These are phyloP conservation scores for Pectinophora gossypiella DNA, from an alignment of 1,140 invertebrate species.

Conservation along the genomic window DNA sequence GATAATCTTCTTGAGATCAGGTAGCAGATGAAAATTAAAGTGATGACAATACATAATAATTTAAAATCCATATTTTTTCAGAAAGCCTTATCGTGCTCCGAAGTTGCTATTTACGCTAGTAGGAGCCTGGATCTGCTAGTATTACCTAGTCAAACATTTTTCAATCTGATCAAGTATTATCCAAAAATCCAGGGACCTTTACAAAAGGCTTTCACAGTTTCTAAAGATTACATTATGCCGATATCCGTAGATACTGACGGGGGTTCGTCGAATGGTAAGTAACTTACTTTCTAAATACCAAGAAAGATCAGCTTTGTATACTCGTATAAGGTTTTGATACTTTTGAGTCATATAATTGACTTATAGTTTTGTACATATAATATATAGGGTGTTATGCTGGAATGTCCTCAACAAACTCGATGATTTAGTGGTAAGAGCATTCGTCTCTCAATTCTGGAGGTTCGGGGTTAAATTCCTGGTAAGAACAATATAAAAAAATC, in stretches of 20 bases:
- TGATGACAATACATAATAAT: background rate
- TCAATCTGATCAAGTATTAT: slow-evolving; percentile 62
- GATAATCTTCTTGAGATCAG: background rate
- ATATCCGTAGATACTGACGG: slow-evolving; percentile 52
- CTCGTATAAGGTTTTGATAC: too few species aligned
- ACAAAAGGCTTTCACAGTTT: slow-evolving; percentile 54
- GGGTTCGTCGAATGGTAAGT: slow-evolving; percentile 32
- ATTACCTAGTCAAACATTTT: slow-evolving; percentile 57
- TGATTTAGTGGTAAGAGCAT: too few species aligned
- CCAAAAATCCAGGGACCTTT: slow-evolving; percentile 58
- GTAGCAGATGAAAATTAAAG: background rate
- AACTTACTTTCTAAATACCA: background rate
- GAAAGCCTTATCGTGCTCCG: slow-evolving; percentile 51
- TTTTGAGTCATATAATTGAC: too few species aligned
- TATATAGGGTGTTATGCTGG: too few species aligned
- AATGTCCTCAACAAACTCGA: too few species aligned
- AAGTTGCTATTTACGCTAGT: slow-evolving; percentile 59
- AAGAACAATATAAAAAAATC: too few species aligned
- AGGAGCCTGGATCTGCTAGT: slow-evolving; percentile 57
- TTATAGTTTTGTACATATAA: too few species aligned
- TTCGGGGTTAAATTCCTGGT: too few species aligned
- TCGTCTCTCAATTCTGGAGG: too few species aligned
- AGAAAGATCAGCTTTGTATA: too few species aligned
- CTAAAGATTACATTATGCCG: slow-evolving; percentile 60
- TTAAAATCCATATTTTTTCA: slow-evolving; percentile 20